Conservation (phyloP, 2,797 vertebrate genomes). For the Atherinosoma microstoma region DNA sequence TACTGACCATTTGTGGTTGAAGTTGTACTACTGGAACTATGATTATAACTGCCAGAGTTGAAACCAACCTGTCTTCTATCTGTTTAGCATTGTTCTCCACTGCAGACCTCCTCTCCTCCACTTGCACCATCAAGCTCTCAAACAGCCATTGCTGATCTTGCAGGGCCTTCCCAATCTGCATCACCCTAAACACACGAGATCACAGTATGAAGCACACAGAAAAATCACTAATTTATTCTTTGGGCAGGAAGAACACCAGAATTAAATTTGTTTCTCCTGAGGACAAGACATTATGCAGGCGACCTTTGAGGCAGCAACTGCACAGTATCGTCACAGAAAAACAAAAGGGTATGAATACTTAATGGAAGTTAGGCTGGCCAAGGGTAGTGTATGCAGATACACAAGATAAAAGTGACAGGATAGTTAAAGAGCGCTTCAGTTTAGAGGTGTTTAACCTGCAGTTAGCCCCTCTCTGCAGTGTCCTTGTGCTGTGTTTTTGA, state of each 20-base stretch:
- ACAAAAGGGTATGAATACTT: constrained; percentile 74
- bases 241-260: constrained; percentile 50
- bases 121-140: constrained; percentile 82
- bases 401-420: constrained; percentile 74
- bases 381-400: constrained; percentile 77
- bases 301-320: constrained; percentile 72
- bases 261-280: constrained; percentile 63
- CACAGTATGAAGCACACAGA: constrained; percentile 35
- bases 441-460: constrained; percentile 67
- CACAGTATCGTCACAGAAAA: constrained; percentile 69
- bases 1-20: constrained; percentile 32
- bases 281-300: constrained; percentile 68
- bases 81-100: constrained; percentile 86
- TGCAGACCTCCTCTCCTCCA: constrained; percentile 83
- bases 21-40: constrained; percentile 1
- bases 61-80: constrained; percentile 83
- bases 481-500: constrained; percentile 73
- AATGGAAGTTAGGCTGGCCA: constrained; percentile 68
- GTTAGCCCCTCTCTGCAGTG: constrained; percentile 64
- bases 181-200: constrained; percentile 72
- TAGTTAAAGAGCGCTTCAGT: constrained; percentile 52
- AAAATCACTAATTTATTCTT: constrained; percentile 62
- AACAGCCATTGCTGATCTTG: constrained; percentile 87
- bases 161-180: constrained; percentile 83
- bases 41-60: not conserved